Base-by-base conservation (phyloP, 2,888 invertebrate species). In the Plagodis dolabraria region DNA sequence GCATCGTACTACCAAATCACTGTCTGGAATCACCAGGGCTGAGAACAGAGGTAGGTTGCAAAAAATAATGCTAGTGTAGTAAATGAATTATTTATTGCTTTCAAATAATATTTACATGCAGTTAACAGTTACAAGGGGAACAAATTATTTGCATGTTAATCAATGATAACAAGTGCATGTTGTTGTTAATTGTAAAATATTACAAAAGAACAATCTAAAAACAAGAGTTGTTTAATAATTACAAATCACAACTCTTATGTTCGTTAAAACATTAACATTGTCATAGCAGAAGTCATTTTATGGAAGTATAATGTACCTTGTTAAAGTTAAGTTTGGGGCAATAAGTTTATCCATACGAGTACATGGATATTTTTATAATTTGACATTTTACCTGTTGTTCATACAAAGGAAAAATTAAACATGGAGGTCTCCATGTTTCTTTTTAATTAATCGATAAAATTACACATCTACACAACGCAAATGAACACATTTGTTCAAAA, bases 81-180 rank as follows among this genome's bases (percentile, higher is more conserved):
- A 43, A 43, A 43, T 12, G 5, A 43, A 12, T 43, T 43, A 43
- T 43, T 42, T 43, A 43, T 43, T 58, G 12, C 53, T 49, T 47
- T 60, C 52, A 47, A 57, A 44, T 44, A 35, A 56, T 56, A 60
- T 60, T 53, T 53, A 60, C 60, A 60, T 49, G 60, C 56, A 53
- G 38, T 52, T 49, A 36, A 43, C 38, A 38, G 47, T 43, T 12
- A 43, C 12, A 43, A 43, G 6, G 43, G 6, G 43, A 43, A 12
- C 5, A 42, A n/a, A 42, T 42, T 22, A 6, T n/a, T 7, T n/a
- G 9, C 34, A 50, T 50, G 33, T 33, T 34, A 9, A n/a, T 49
- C 7, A 36, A 36, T 7, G 36, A 35, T 12, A 36, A 11, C 11
- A 48, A 38, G 11, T 7, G 45, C 45, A 9, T 9, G 5, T 7